phyloP scores from a whole-genome alignment of 2,888 invertebrate genomes.

The Aphrophora alni region DNA sequence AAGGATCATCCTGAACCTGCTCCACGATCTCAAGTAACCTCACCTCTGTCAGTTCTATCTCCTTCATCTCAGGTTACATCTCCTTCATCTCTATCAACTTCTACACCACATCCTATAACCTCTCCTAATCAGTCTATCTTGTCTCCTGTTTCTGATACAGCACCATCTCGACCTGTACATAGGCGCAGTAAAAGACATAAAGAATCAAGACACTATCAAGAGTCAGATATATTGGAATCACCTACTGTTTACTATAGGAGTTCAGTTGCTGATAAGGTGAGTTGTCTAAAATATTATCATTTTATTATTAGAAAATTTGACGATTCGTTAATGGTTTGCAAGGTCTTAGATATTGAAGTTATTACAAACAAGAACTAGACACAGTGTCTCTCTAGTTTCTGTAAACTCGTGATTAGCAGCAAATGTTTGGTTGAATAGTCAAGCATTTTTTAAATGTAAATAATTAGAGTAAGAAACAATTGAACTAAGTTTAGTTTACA shows the following conservation, averaged over 20 bases:
- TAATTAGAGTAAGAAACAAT: too few species aligned
- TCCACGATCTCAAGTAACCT: constrained; percentile 25
- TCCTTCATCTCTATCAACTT: constrained; percentile 52
- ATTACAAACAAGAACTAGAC: too few species aligned
- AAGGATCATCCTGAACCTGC: constrained; percentile 19
- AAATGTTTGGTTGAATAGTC: too few species aligned
- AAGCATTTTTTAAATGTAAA: too few species aligned
- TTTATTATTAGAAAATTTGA: too few species aligned
- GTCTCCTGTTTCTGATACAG: constrained; percentile 56
- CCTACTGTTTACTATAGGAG: constrained; percentile 84
- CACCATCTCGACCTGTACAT: constrained; percentile 55
- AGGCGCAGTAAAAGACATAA: constrained; percentile 56
- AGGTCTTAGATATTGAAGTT: too few species aligned
- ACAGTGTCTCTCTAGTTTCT: too few species aligned
- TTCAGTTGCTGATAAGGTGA: constrained; percentile 82
- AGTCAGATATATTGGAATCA: constrained; percentile 84
- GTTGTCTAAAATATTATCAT: too few species aligned
- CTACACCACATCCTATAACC: constrained; percentile 52
- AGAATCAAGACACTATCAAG: constrained; percentile 64
- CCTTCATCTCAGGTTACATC: constrained; percentile 48
- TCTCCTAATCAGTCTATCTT: constrained; percentile 46
- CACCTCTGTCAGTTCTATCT: constrained; percentile 47
- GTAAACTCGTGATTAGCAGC: too few species aligned
- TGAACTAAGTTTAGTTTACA: too few species aligned
- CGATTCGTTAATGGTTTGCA: too few species aligned